Percentiles rank a stretch among this genome's conserved stretches.
These are phyloP conservation scores for Luidia sarsii DNA, from an alignment of 53 echinoderm and acorn worm species.

Conservation along the genomic window DNA sequence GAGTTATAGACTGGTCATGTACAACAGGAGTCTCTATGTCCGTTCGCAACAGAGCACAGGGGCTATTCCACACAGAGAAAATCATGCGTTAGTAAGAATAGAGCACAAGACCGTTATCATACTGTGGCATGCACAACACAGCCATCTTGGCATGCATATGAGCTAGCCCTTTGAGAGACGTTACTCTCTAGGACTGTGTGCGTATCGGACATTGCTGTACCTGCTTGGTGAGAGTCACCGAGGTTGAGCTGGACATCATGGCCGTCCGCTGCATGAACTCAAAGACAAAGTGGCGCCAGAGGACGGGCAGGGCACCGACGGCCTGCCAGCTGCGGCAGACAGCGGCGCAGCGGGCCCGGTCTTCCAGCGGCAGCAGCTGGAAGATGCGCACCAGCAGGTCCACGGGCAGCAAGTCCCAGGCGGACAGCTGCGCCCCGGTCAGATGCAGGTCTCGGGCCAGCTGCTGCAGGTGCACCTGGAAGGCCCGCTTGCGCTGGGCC, in stretches of 20 bases:
- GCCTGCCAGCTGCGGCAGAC: slow-evolving; percentile 82
- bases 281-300: slow-evolving; percentile 89
- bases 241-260: slow-evolving; percentile 78
- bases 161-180: too few species aligned
- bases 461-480: slow-evolving; percentile 21
- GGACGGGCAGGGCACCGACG: slow-evolving; percentile 74
- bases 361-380: slow-evolving; percentile 67
- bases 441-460: slow-evolving; percentile 19
- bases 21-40: too few species aligned
- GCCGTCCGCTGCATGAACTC: slow-evolving; percentile 74
- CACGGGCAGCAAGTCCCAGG: slow-evolving; percentile 18
- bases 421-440: slow-evolving; percentile 13
- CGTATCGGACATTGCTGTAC: slow-evolving; percentile 40
- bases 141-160: too few species aligned
- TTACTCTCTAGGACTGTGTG: too few species aligned
- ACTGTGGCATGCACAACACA: too few species aligned
- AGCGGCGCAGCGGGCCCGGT: slow-evolving; percentile 64
- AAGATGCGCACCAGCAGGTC: slow-evolving; percentile 41
- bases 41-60: too few species aligned
- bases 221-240: slow-evolving; percentile 71
- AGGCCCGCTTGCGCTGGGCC: slow-evolving; percentile 1
- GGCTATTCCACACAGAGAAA: too few species aligned
- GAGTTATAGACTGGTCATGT: too few species aligned
- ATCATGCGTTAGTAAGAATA: too few species aligned
- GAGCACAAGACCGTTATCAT: too few species aligned